Evolutionary conservation across 2,888 invertebrate genomes (phyloP).

Genomic region (Aelia acuminata): DNA sequence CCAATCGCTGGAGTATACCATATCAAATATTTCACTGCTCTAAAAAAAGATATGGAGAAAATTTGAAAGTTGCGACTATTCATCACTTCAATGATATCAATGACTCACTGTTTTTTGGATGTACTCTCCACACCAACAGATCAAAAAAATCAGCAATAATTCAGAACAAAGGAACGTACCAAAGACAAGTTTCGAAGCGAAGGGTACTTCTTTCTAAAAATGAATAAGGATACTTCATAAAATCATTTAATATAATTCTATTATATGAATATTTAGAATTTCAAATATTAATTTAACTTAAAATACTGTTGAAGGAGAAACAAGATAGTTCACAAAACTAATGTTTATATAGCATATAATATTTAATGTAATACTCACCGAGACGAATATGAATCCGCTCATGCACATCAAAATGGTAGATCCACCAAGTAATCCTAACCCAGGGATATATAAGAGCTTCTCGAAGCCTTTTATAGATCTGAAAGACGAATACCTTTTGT

Average conservation of each 20-base stretch:
- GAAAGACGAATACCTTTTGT: too few relatives aligned
- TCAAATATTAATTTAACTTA: too few relatives aligned
- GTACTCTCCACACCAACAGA: background rate
- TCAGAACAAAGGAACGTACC: background rate
- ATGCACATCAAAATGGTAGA: constrained; percentile 23
- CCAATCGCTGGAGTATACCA: background rate
- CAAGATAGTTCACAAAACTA: too few relatives aligned
- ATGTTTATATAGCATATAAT: too few relatives aligned
- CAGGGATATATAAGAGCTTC: background rate
- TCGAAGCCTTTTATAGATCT: background rate
- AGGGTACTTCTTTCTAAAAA: constrained; percentile 17
- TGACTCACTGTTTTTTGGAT: background rate
- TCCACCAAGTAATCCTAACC: background rate
- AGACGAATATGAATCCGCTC: constrained; percentile 36
- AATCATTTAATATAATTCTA: too few relatives aligned
- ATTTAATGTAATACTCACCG: too few relatives aligned
- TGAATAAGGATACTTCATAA: too few relatives aligned
- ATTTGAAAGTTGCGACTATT: too few relatives aligned
- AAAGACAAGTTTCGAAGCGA: background rate
- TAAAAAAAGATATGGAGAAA: background rate
- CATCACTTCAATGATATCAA: too few relatives aligned
- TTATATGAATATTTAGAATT: too few relatives aligned
- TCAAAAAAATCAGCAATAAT: background rate
- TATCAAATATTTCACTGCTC: background rate
- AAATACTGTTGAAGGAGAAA: too few relatives aligned